phyloP scores from a whole-genome alignment of 1,140 invertebrate genomes.

The Drosophila dunni region DNA sequence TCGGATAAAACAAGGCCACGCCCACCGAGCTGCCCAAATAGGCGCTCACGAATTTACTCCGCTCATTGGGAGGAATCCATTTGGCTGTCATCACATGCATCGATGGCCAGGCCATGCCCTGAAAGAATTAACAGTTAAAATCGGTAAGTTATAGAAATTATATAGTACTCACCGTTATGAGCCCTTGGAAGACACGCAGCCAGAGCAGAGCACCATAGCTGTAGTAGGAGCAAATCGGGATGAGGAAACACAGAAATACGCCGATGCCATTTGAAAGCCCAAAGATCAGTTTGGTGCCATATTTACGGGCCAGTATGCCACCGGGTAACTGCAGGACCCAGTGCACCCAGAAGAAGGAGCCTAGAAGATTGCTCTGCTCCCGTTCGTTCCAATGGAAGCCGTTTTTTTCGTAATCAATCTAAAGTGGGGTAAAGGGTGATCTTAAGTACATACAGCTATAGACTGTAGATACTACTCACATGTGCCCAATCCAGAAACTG shows the following conservation, averaged over 20 bases:
- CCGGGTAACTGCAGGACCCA: slow-evolving; percentile 91
- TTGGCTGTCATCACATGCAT: slow-evolving; percentile 91
- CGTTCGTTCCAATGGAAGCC: slow-evolving; percentile 89
- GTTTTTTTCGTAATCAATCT: slow-evolving; percentile 75
- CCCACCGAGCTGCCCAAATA: slow-evolving; percentile 90
- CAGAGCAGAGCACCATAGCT: slow-evolving; percentile 87
- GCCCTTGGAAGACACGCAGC: slow-evolving; percentile 89
- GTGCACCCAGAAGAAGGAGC: slow-evolving; percentile 91
- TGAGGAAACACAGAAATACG: slow-evolving; percentile 89
- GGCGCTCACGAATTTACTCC: slow-evolving; percentile 90
- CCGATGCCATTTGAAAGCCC: slow-evolving; percentile 89
- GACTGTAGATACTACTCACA: slow-evolving; percentile 50
- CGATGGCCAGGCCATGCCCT: slow-evolving; percentile 93
- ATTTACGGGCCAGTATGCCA: slow-evolving; percentile 89
- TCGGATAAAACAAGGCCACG: slow-evolving; percentile 88
- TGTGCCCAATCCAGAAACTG: slow-evolving; percentile 70
- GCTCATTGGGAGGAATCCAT: slow-evolving; percentile 93
- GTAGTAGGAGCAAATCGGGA: slow-evolving; percentile 88
- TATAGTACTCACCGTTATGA: slow-evolving; percentile 88
- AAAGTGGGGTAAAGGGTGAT: background rate
- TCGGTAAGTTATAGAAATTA: background rate
- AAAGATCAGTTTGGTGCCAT: slow-evolving; percentile 90
- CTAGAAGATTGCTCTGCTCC: slow-evolving; percentile 89
- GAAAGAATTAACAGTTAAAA: slow-evolving; percentile 35
- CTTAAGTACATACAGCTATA: too few relatives aligned